A percentile compares a stretch with the other conserved stretches of the same genome.
phyloP scores from a whole-genome alignment of 2,888 invertebrate genomes.

The Orthosia cruda region DNA sequence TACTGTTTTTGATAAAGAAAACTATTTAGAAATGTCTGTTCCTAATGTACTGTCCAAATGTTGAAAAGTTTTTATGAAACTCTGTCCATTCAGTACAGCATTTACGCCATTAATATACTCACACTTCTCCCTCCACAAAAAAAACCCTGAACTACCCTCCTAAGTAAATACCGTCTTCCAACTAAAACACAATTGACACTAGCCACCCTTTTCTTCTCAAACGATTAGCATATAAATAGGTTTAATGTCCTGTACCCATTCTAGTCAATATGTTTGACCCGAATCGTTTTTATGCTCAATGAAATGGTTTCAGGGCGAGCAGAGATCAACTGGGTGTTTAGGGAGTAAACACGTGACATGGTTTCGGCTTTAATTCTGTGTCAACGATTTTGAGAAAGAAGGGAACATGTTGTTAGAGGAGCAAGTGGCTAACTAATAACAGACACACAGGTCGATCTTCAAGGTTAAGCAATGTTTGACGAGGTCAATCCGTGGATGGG shows the following conservation, averaged over 20 bases:
- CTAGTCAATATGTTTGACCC: slow-evolving; percentile 48
- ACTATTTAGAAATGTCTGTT: too few species aligned
- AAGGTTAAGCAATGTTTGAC: too few species aligned
- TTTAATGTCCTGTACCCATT: slow-evolving; percentile 38
- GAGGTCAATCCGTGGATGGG: too few species aligned
- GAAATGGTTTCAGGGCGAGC: slow-evolving; percentile 28
- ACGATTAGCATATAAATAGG: slow-evolving; percentile 55
- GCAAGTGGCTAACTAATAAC: too few species aligned
- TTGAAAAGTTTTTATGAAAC: too few species aligned
- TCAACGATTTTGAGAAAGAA: not conserved
- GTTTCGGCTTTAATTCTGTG: not conserved
- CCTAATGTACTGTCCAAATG: too few species aligned
- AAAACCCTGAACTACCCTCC: not conserved
- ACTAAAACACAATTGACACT: slow-evolving; percentile 34
- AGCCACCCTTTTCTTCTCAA: slow-evolving; percentile 19
- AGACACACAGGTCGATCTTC: too few species aligned
- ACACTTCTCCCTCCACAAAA: not conserved
- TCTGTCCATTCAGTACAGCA: too few species aligned
- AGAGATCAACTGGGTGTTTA: slow-evolving; percentile 6
- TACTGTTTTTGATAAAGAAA: too few species aligned
- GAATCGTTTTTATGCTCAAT: slow-evolving; percentile 42
- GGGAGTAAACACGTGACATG: not conserved
- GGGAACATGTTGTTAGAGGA: too few species aligned
- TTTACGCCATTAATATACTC: not conserved
- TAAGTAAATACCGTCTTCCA: slow-evolving; percentile 27